These are phyloP conservation scores for Percopsis omiscomaycus DNA, from an alignment of 2,797 vertebrate genomes.

Conservation along the genomic window DNA sequence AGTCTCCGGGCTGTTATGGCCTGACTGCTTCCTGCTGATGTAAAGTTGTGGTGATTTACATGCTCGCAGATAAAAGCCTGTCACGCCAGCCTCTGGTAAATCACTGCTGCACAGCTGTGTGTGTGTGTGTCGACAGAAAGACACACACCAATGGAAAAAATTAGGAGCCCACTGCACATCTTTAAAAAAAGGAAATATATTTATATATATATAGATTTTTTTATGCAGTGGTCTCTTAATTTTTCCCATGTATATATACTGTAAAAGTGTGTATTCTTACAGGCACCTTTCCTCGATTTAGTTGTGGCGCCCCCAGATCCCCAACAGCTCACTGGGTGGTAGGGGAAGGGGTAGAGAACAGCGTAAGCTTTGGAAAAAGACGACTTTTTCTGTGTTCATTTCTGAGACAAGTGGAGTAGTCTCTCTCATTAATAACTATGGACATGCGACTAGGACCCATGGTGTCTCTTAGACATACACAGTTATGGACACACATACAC, in stretches of 20 bases:
- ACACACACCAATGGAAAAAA: background rate
- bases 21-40: constrained; percentile 75
- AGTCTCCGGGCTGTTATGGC: constrained; percentile 38
- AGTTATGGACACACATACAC: constrained; percentile 34
- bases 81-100: constrained; percentile 78
- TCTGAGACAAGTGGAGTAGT: too few relatives aligned
- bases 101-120: constrained; percentile 50
- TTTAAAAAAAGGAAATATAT: too few relatives aligned
- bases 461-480: constrained; percentile 35
- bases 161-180: too few relatives aligned
- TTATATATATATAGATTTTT: too few relatives aligned
- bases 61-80: constrained; percentile 79
- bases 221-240: too few relatives aligned
- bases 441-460: background rate
- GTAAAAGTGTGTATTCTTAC: constrained; percentile 6
- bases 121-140: constrained; percentile 2
- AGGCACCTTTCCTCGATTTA: too few relatives aligned
- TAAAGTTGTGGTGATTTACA: constrained; percentile 80
- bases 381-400: too few relatives aligned
- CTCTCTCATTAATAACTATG: constrained; percentile 6
- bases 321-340: too few relatives aligned
- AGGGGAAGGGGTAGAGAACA: too few relatives aligned
- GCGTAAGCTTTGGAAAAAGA: too few relatives aligned
- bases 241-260: too few relatives aligned
- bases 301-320: too few relatives aligned